Evolutionary conservation across 2,113 vertebrate genomes (phyloP), one percentile per base, ranked within the genome.

Genomic region (Apodemus speciosus): DNA sequence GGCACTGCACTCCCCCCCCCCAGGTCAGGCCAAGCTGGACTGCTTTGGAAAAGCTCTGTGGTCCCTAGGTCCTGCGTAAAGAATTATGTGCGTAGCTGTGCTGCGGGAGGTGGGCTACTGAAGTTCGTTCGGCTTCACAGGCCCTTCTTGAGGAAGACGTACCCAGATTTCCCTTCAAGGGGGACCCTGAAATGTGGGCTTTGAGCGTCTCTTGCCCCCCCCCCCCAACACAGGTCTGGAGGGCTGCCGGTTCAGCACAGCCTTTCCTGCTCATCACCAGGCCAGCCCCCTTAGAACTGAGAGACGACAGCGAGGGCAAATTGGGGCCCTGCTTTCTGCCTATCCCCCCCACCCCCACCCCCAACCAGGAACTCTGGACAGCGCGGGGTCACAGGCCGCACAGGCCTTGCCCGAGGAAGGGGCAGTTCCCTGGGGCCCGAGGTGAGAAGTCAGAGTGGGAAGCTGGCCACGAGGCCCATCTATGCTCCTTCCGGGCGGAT

Each of bases 371-470:
- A 77, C 81, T n/a, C 62, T 77, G 58, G 38, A 64, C 60, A 6
- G 16, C n/a, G 27, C 73, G 68, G 43, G 9, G 62, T 86, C 90
- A 8, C 32, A 89, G 93, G 95, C 90, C 85, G 49, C 64, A 71
- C 64, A 21, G 2, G 85, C 46, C 64, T 64, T 58, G 30, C 64
- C 75, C 35, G 25, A 15, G 64, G 46, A 93, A 85, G 89, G 95
- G 95, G 95, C 79, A 40, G 73, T 56, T 91, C 58, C 83, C 69
- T 56, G 64, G 86, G 68, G 71, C 88, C 25, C 0, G n/a, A 96
- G 92, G 94, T 91, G 95, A 96, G 95, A 93, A 79, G 84, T 85
- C 35, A 20, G 58, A 96, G 75, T 1, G 30, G 89, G 91, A 87
- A 90, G 92, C 94, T 58, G 81, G 56, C 92, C 53, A 3, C 20